Base-by-base conservation (phyloP, 1,140 invertebrate species). In the Pseudomyrmex dendroicus region DNA sequence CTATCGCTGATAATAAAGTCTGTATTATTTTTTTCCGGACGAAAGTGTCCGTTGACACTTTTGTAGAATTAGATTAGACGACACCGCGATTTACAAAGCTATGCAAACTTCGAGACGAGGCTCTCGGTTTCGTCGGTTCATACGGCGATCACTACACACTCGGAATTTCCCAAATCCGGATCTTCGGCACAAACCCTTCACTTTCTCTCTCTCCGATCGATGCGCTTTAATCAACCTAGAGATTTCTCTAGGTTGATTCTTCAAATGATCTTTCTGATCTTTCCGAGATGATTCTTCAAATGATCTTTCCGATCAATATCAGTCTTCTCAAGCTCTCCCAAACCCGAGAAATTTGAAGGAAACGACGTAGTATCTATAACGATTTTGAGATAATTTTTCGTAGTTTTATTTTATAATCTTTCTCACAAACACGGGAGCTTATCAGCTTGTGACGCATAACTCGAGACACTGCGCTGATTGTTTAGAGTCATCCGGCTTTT, bases 61-160 rank as follows among this genome's bases (percentile, higher is more conserved):
- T 48, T 35, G 20, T 13, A 9, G 22, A 35, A 56, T n/a, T 52
- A 57, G 35, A 35, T 35, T 35, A 35, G 35, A 4, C 35, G 35
- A 7, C 35, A 5, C 0, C 5, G 25, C 25, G 25, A 25, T 22
- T 22, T 22, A 22, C 22, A 22, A 25, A 25, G 3, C 25, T 25
- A 17, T 80, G 20, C 70, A 70, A 80, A 59, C 35, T 12, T 9
- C 15, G 15, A 17, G 25, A 25, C 52, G 50, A 17, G 7, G 20
- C 12, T 13, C 10, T 4, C 25, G 25, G 3, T 25, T 25, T 2
- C 46, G 54, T 1, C 12, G 9, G 52, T 78, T 57, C 5, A 13
- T 13, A 70, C 1, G 5, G 56, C 15, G 20, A 70, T 80, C 72
- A 48, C 76, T n/a, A 80, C 76, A 80, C 76, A 15, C 2, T 48